Base-by-base conservation (phyloP, 2,888 invertebrate species). In the Metopia argyrocephala region DNA sequence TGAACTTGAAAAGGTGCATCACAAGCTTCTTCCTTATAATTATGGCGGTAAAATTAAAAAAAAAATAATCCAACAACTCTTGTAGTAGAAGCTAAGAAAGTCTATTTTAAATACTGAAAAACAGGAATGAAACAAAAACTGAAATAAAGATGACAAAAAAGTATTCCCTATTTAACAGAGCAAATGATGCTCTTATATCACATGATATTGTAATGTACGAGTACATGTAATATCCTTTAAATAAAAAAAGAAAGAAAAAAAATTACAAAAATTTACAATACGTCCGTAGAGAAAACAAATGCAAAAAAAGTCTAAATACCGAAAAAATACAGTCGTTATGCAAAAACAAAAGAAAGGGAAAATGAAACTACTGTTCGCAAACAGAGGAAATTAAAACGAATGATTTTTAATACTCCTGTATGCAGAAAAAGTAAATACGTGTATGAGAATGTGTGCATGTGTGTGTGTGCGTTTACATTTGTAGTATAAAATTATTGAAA, bases 361-460 rank as follows among this genome's bases (percentile, higher is more conserved):
- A 57, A n/a, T n/a, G 0, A 50, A 50, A 27, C n/a, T n/a, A 65
- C 25, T n/a, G n/a, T 52, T 31, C 2, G 7, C 46, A 61, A 68
- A 45, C 31, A 52, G 1, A 64, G 70, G 70, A 76, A 76, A 76
- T 70, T 57, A 38, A 76, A 76, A 65, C 18, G 28, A 76, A 71
- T 65, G 70, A 52, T 59, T 52, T 76, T 52, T 18, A 59, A 70
- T 70, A 76, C 70, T 59, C 23, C 9, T n/a, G 57, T 59, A n/a
- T n/a, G n/a, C n/a, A n/a, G n/a, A n/a, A n/a, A n/a, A n/a, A n/a
- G n/a, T n/a, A n/a, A n/a, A n/a, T n/a, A n/a, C n/a, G n/a, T n/a
- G 76, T 45, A 3, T 38, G 15, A 38, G 38, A 12, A 2, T 12
- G 38, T 38, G 15, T 15, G 9, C 12, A 12, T 38, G 12, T 38